Conservation (phyloP, 2,797 vertebrate genomes). For the Argyrosomus regius region DNA sequence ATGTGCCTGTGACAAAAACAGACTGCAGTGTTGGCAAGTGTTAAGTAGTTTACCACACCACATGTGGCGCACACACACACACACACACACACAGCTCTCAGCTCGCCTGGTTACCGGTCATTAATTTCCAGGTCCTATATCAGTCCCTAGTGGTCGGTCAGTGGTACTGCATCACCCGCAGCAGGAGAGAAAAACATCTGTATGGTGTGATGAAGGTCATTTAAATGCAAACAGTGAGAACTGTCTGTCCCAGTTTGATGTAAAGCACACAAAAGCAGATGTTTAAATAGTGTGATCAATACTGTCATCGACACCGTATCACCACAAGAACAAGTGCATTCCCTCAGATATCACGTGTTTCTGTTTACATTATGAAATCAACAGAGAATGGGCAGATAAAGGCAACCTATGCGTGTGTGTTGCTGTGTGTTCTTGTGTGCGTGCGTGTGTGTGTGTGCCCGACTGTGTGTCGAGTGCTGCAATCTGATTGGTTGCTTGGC, state of each 20-base stretch:
- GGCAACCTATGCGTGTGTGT: conserved; percentile 10
- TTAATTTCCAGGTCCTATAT: conserved; percentile 57
- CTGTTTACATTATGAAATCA: conserved; percentile 26
- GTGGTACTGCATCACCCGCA: conserved; percentile 62
- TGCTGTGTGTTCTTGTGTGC: conserved; percentile 6
- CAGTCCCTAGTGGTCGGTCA: conserved; percentile 71
- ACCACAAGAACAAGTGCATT: background rate
- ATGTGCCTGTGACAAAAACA: background rate
- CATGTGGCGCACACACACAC: conserved; percentile 19
- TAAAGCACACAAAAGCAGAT: background rate
- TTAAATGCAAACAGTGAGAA: background rate
- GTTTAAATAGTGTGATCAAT: background rate
- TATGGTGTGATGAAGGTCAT: background rate
- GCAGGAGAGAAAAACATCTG: conserved; percentile 3
- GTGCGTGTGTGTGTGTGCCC: conserved; percentile 19
- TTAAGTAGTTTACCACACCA: background rate
- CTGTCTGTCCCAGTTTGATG: background rate
- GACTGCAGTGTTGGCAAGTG: background rate
- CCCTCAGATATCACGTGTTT: background rate
- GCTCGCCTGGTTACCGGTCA: background rate
- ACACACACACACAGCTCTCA: conserved; percentile 1
- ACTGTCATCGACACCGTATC: background rate
- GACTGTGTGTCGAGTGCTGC: conserved; percentile 51
- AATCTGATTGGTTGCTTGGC: conserved; percentile 75
- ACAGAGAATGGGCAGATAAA: conserved; percentile 21